Evolutionary conservation across 2,888 invertebrate genomes (phyloP).

Genomic region (Oscheius onirici): DNA sequence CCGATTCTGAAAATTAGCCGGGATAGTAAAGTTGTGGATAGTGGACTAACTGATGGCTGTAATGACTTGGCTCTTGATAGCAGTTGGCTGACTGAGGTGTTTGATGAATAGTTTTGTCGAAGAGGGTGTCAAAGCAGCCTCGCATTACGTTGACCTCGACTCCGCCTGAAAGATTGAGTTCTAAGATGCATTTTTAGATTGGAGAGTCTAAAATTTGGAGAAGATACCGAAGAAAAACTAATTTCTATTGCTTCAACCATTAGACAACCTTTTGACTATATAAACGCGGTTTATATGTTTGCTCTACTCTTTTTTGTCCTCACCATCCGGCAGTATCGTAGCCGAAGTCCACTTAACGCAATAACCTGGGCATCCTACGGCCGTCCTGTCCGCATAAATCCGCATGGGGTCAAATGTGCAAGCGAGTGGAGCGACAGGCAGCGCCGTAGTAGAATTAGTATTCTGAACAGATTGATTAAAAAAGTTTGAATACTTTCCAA

Average conservation of each 20-base stretch:
- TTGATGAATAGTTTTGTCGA: slow-evolving; percentile 32
- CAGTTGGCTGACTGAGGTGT: slow-evolving; percentile 36
- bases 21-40: background rate
- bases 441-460: slow-evolving; percentile 4
- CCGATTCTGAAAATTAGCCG: slow-evolving; percentile 27
- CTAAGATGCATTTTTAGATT: no score
- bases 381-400: slow-evolving; percentile 42
- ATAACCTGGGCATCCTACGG: slow-evolving; percentile 38
- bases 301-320: slow-evolving; percentile 5
- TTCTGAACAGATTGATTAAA: background rate
- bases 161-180: slow-evolving; percentile 33
- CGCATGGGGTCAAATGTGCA: slow-evolving; percentile 41
- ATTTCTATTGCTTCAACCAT: background rate
- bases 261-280: background rate
- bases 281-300: background rate
- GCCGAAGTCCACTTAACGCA: slow-evolving; percentile 39
- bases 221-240: no score
- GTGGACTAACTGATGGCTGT: slow-evolving; percentile 36
- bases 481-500: background rate
- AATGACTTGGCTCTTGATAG: slow-evolving; percentile 42
- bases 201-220: no score
- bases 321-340: slow-evolving; percentile 38
- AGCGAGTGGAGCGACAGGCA: slow-evolving; percentile 38
- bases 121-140: slow-evolving; percentile 39
- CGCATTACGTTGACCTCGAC: slow-evolving; percentile 37